Evolutionary conservation across 2,888 invertebrate genomes (phyloP).

Genomic region (Dimorphilus gyrociliatus): DNA sequence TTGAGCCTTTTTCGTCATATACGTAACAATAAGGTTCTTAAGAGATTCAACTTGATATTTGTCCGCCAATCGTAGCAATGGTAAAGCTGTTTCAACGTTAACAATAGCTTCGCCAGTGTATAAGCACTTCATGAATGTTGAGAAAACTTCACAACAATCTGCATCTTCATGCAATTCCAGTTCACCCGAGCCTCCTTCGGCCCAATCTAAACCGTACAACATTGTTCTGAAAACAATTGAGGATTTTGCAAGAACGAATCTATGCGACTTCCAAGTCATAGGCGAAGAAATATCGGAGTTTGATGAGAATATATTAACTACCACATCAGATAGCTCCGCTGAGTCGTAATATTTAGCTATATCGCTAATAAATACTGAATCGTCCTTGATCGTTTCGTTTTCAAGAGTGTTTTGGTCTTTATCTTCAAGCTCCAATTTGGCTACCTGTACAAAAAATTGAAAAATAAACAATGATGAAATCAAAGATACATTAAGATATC

Average conservation of each 20-base stretch:
- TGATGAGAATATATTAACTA: too few species aligned
- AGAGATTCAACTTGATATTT: slow-evolving; percentile 35
- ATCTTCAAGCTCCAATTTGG: too few species aligned
- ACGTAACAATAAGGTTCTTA: slow-evolving; percentile 27
- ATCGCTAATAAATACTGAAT: too few species aligned
- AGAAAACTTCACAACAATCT: slow-evolving; percentile 31
- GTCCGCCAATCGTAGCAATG: slow-evolving; percentile 35
- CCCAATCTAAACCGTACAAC: slow-evolving; percentile 31
- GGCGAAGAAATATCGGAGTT: too few species aligned
- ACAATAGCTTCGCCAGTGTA: slow-evolving; percentile 35
- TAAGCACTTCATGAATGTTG: slow-evolving; percentile 30
- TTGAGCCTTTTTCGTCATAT: slow-evolving; percentile 32
- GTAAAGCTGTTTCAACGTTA: slow-evolving; percentile 25
- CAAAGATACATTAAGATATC: too few species aligned
- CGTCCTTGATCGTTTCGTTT: too few species aligned
- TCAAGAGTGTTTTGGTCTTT: too few species aligned
- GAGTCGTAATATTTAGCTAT: too few species aligned
- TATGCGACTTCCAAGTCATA: too few species aligned
- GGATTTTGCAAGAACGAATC: slow-evolving; percentile 36
- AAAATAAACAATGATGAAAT: too few species aligned
- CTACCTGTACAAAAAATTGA: too few species aligned
- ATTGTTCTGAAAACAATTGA: slow-evolving; percentile 35
- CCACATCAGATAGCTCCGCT: too few species aligned
- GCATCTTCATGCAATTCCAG: slow-evolving; percentile 27
- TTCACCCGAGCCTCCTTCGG: slow-evolving; percentile 21